A percentile compares a stretch with the other conserved stretches of the same genome.
phyloP scores from a whole-genome alignment of 30 jellyfish, hydroid and myxozoan species.

The Nemopilema nomurai region DNA sequence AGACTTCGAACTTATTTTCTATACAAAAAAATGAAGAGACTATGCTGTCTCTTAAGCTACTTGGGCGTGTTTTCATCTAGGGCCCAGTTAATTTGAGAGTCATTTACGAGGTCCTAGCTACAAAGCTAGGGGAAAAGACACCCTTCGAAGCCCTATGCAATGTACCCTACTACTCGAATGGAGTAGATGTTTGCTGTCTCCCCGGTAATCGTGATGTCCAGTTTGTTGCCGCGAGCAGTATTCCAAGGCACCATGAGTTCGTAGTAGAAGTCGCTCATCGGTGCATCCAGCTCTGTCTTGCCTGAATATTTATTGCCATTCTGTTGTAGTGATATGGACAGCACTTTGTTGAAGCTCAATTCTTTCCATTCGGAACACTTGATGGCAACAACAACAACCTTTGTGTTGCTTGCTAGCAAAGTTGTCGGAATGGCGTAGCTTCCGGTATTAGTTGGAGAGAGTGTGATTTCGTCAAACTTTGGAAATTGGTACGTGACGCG shows the following conservation, averaged over 20 bases:
- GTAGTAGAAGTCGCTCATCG: slow-evolving; percentile 49
- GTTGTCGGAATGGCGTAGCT: not conserved
- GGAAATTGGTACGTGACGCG: slow-evolving; percentile 26
- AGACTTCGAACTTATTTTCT: no score
- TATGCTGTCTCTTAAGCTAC: no score
- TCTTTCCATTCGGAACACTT: slow-evolving; percentile 41
- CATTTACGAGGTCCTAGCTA: no score
- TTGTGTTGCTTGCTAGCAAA: slow-evolving; percentile 32
- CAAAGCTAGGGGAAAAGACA: no score
- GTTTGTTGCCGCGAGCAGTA: not conserved
- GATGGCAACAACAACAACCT: slow-evolving; percentile 40
- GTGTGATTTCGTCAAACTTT: not conserved
- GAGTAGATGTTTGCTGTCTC: slow-evolving; percentile 19
- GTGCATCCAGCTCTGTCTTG: slow-evolving; percentile 11
- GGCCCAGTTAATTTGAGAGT: no score
- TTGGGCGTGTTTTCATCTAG: no score
- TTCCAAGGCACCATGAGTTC: slow-evolving; percentile 56
- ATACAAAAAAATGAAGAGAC: no score
- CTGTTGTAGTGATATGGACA: slow-evolving; percentile 16
- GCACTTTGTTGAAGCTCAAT: not conserved
- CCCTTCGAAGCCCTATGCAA: slow-evolving; percentile 12
- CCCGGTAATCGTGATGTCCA: slow-evolving; percentile 21
- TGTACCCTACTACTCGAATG: slow-evolving; percentile 28
- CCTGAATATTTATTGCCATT: slow-evolving; percentile 32
- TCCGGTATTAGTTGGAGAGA: not conserved